Evolutionary conservation across 2,113 vertebrate genomes (phyloP), one percentile per base, ranked within the genome.

Genomic region (Malaclemys terrapin): DNA sequence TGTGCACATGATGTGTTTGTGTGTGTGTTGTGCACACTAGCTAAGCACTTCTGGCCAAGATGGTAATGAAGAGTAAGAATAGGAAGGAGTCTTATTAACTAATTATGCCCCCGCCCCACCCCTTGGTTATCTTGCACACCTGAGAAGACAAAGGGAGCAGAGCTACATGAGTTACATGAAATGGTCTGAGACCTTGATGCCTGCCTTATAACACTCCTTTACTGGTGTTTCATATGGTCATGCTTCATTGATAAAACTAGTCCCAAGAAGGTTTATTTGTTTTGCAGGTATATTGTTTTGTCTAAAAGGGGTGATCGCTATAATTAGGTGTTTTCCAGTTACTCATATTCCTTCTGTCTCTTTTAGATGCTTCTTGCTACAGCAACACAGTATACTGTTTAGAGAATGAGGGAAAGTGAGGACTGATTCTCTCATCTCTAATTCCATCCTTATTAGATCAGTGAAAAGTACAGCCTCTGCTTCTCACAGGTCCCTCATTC

Each of bases 281-380:
- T 97, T 96, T 93, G 92, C 85, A 96, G 3, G 91, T 42, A 95
- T 96, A 97, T 97, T 96, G 96, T 97, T 97, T 95, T 69, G 95
- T 96, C 96, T 93, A 94, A 93, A 94, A 97, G 96, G 97, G 97
- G 94, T 6, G 78, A 97, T 96, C 87, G 56, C 94, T 92, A 93
- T 95, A 97, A 97, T 97, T 97, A 91, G 91, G 93, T 69, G 54
- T 92, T 97, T 92, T 93, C 94, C 88, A 93, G 85, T 97, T 95
- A 92, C 83, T 94, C 19, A 2, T 82, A 95, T 96, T 96, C 94
- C 69, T 95, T 94, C 94, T 94, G 93, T 95, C 93, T 96, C 87
- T 95, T 54, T 78, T n/a, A n/a, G 85, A 92, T 49, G 97, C 96
- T 96, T 57, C 93, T 92, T 96, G 95, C 92, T 89, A 96, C 87